Evolutionary conservation across 1,140 invertebrate species (phyloP).

Genomic region (Periplaneta americana): DNA sequence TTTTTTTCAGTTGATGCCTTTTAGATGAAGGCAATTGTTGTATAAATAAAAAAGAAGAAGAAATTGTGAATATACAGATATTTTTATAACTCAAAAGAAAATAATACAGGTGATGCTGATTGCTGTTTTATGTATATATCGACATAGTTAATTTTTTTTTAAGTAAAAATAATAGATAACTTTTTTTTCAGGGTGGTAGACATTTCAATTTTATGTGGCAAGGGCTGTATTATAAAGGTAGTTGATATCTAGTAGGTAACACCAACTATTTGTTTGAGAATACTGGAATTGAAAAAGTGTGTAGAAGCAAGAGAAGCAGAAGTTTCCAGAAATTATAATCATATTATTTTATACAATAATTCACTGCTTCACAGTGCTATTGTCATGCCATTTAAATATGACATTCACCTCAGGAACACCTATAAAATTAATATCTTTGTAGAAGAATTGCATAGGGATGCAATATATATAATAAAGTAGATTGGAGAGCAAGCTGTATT

Average conservation of each 20-base stretch:
- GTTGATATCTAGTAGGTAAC: not conserved
- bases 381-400: not conserved
- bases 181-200: conserved; percentile 9
- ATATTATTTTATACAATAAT: not conserved
- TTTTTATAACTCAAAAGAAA: conserved; percentile 7
- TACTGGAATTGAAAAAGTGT: not conserved
- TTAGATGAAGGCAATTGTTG: not conserved
- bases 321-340: not conserved
- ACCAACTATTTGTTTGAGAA: not conserved
- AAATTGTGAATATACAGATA: conserved; percentile 7
- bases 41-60: conserved; percentile 9
- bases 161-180: not conserved
- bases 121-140: conserved; percentile 5
- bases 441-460: not conserved
- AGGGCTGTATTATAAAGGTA: conserved; percentile 6
- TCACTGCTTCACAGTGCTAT: not conserved
- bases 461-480: too few species aligned
- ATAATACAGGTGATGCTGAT: not conserved
- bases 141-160: conserved; percentile 1
- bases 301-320: not conserved
- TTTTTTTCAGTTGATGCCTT: not conserved
- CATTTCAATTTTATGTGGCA: conserved; percentile 8
- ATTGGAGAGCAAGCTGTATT: too few species aligned
- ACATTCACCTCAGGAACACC: not conserved
- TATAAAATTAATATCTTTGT: not conserved